Conservation (phyloP, 1,140 invertebrate genomes). For the Tyrophagus putrescentiae region DNA sequence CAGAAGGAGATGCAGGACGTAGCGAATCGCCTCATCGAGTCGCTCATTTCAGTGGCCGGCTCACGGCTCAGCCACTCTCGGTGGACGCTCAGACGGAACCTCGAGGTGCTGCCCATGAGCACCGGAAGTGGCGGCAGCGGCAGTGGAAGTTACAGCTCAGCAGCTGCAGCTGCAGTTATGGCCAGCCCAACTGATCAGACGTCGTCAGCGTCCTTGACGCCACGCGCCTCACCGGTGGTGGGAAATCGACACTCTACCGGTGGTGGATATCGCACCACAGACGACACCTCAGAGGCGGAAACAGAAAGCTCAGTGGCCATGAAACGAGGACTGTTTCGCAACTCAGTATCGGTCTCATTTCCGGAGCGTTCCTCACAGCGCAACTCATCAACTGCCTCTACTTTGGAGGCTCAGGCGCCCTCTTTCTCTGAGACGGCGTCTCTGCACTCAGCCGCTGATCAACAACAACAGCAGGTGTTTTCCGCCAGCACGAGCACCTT, state of each 20-base stretch:
- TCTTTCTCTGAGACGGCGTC: too few species aligned
- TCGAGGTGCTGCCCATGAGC: constrained; percentile 65
- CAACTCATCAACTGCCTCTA: background rate
- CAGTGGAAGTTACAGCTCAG: too few species aligned
- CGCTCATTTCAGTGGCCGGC: constrained; percentile 66
- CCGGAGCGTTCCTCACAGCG: background rate
- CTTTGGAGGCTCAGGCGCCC: background rate
- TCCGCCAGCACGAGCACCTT: constrained; percentile 15
- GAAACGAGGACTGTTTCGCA: constrained; percentile 3
- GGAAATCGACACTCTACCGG: background rate
- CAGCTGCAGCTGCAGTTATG: background rate
- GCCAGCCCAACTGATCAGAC: background rate
- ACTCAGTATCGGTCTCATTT: constrained; percentile 8
- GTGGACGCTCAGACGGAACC: constrained; percentile 62
- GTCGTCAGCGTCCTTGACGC: background rate
- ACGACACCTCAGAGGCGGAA: too few species aligned
- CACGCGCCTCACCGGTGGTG: background rate
- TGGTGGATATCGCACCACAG: background rate
- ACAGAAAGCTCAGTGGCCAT: background rate
- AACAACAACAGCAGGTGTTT: constrained; percentile 8
- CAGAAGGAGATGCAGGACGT: constrained; percentile 52
- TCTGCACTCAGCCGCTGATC: background rate
- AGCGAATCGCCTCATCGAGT: constrained; percentile 55
- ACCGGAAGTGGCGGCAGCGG: too few species aligned
- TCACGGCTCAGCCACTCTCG: constrained; percentile 78